Conservation (phyloP, 2,797 vertebrate genomes). For the Nannoperca australis region DNA sequence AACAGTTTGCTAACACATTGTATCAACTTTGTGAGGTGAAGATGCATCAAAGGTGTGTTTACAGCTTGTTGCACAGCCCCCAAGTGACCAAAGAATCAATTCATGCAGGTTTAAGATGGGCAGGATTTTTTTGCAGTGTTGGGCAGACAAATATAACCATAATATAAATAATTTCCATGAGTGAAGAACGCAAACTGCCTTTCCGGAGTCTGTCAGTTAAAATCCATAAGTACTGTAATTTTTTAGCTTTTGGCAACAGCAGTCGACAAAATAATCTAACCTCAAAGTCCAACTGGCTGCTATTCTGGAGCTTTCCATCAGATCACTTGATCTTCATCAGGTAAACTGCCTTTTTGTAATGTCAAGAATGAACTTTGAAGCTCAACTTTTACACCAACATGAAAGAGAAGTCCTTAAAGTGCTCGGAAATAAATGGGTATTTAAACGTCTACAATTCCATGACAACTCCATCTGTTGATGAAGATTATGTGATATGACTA, state of each 20-base stretch:
- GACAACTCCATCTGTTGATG: background rate
- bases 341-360: background rate
- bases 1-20: background rate
- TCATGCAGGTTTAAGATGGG: background rate
- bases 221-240: background rate
- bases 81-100: background rate
- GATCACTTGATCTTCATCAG: background rate
- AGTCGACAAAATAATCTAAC: background rate
- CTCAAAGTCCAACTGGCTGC: background rate
- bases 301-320: background rate
- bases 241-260: background rate
- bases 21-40: background rate
- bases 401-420: background rate
- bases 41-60: background rate
- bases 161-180: background rate
- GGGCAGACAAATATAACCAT: too few relatives aligned
- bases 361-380: background rate
- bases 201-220: background rate
- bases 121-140: too few relatives aligned
- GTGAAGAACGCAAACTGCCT: background rate
- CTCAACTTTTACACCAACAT: background rate
- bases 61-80: background rate
- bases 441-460: background rate
- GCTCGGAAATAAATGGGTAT: background rate
- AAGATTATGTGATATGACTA: background rate